Conservation (phyloP, 2,797 vertebrate genomes). For the Hyperoplus immaculatus region DNA sequence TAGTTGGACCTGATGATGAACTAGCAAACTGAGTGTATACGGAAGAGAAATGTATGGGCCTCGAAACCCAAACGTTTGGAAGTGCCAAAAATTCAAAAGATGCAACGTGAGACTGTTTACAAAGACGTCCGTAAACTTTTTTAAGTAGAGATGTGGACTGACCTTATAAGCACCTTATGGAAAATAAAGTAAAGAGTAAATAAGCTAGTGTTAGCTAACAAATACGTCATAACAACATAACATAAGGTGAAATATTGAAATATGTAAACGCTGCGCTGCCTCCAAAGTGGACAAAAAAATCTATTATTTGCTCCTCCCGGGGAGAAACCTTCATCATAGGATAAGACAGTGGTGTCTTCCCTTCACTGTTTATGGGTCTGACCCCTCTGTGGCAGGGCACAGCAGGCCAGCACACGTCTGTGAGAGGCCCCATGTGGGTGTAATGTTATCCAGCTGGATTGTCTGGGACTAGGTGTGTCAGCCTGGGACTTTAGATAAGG, state of each 20-base stretch:
- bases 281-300: neutral
- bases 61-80: too few relatives aligned
- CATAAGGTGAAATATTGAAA: neutral
- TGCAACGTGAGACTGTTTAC: too few relatives aligned
- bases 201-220: neutral
- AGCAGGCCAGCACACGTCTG: conserved; percentile 44
- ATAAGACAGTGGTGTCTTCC: neutral
- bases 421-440: conserved; percentile 41
- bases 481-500: conserved; percentile 23
- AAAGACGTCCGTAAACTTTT: too few relatives aligned
- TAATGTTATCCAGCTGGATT: conserved; percentile 61
- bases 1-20: too few relatives aligned
- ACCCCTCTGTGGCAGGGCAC: neutral
- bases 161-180: too few relatives aligned
- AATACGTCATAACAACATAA: neutral
- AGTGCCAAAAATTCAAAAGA: too few relatives aligned
- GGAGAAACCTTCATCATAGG: neutral
- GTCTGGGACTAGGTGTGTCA: conserved; percentile 63
- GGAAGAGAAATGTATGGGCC: too few relatives aligned
- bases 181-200: neutral
- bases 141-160: too few relatives aligned
- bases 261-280: neutral
- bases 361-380: neutral
- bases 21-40: too few relatives aligned
- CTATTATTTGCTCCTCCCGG: neutral